phyloP scores from a whole-genome alignment of 1,140 invertebrate genomes.

The Araneus ventricosus region DNA sequence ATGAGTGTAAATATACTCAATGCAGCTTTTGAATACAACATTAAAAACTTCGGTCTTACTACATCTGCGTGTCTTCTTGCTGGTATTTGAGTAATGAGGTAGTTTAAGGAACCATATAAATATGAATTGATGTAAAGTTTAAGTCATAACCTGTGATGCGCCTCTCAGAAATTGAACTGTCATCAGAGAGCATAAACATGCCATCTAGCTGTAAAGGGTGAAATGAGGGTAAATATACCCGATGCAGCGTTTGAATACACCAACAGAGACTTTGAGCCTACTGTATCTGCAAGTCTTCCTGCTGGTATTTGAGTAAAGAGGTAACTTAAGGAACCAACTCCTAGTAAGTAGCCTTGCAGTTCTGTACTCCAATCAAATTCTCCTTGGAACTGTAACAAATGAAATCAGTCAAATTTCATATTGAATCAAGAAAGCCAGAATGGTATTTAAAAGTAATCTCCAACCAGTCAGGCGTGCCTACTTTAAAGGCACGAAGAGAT shows the following conservation, averaged over 20 bases:
- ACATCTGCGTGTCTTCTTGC: too few species aligned
- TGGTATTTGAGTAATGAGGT: too few species aligned
- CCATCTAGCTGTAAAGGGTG: neutral
- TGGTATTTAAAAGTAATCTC: too few species aligned
- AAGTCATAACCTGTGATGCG: neutral
- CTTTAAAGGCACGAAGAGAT: too few species aligned
- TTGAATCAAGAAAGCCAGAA: too few species aligned
- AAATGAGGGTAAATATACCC: neutral
- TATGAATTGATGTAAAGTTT: too few species aligned
- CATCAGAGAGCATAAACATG: constrained; percentile 15
- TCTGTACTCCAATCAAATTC: constrained; percentile 17
- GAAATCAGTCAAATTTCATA: neutral
- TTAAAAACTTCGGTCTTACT: too few species aligned
- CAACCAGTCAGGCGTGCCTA: too few species aligned
- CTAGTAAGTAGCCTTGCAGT: constrained; percentile 11
- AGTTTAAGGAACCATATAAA: too few species aligned
- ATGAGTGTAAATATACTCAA: too few species aligned
- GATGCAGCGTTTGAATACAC: neutral
- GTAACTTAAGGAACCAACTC: neutral
- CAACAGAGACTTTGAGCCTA: neutral
- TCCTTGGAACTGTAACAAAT: neutral
- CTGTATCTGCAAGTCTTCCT: neutral
- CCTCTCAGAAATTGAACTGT: constrained; percentile 29
- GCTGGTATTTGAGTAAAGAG: neutral
- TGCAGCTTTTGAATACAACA: too few species aligned